Conservation (phyloP, 2,888 invertebrate species). For the Phymatocera aterrima region DNA sequence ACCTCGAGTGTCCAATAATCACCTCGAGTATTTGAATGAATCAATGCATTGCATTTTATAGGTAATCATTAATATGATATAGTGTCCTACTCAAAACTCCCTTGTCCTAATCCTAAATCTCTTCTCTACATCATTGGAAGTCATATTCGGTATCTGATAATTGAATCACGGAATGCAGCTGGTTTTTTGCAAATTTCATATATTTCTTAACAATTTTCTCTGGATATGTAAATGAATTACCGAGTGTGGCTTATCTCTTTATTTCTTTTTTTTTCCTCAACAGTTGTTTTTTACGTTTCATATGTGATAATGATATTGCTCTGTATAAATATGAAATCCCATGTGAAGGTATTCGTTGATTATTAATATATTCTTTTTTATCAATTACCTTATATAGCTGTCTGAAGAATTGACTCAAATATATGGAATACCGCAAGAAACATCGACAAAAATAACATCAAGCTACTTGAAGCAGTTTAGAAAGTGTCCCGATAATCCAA, state of each 20-base stretch:
- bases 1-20: constrained; percentile 72
- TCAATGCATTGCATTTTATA: constrained; percentile 74
- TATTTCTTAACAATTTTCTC: constrained; percentile 64
- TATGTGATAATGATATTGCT: constrained; percentile 48
- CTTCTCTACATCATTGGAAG: constrained; percentile 17
- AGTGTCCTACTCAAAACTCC: constrained; percentile 62
- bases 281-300: constrained; percentile 60
- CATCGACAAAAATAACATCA: constrained; percentile 81
- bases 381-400: constrained; percentile 71
- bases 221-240: constrained; percentile 52
- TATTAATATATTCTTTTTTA: constrained; percentile 53
- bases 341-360: constrained; percentile 51
- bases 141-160: constrained; percentile 19
- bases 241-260: constrained; percentile 55
- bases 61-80: constrained; percentile 74
- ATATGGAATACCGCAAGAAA: constrained; percentile 81
- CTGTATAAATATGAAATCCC: constrained; percentile 61
- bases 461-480: constrained; percentile 86
- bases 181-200: constrained; percentile 49
- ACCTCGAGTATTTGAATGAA: constrained; percentile 74
- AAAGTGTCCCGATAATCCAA: constrained; percentile 87
- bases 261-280: constrained; percentile 59
- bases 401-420: constrained; percentile 79
- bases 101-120: background rate
- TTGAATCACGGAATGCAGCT: constrained; percentile 56